Percentiles rank a stretch among this genome's conserved stretches.
Evolutionary conservation across 2,888 invertebrate species (phyloP).

Genomic region (Dolichomitus sp.): DNA sequence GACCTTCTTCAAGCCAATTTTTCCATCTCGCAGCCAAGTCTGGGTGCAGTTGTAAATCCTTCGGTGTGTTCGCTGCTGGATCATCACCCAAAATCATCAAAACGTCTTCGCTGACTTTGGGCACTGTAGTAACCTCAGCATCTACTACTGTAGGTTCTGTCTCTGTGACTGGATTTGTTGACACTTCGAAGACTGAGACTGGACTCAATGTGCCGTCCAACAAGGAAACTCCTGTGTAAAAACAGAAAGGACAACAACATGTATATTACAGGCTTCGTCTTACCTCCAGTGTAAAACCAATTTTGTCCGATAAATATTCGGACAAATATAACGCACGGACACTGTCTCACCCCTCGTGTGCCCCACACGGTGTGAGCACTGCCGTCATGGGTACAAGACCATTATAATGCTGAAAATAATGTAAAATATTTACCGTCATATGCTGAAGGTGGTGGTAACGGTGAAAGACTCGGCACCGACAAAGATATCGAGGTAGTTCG

Average conservation of each 20-base stretch:
- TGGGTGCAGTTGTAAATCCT: conserved; percentile 51
- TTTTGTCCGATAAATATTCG: background rate
- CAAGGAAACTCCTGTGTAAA: background rate
- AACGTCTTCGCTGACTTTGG: conserved; percentile 44
- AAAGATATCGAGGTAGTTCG: background rate
- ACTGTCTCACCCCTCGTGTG: background rate
- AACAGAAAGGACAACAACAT: background rate
- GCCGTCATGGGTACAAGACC: background rate
- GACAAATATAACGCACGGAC: background rate
- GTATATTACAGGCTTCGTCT: background rate
- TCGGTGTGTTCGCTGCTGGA: conserved; percentile 24
- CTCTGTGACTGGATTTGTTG: background rate
- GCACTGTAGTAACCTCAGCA: background rate
- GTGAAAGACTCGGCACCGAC: background rate
- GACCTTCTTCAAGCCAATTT: conserved; percentile 22
- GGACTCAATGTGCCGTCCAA: background rate
- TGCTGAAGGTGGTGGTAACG: background rate
- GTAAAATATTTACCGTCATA: background rate
- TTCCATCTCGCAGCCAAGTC: conserved; percentile 51
- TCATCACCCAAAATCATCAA: conserved; percentile 55
- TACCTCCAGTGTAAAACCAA: background rate
- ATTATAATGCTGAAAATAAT: background rate
- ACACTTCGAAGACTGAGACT: background rate
- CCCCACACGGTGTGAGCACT: conserved; percentile 2
- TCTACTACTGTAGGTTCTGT: background rate